A percentile compares a stretch with the other conserved stretches of the same genome.
Conservation (phyloP, 1,140 invertebrate genomes). For the Meloidogyne floridensis region DNA sequence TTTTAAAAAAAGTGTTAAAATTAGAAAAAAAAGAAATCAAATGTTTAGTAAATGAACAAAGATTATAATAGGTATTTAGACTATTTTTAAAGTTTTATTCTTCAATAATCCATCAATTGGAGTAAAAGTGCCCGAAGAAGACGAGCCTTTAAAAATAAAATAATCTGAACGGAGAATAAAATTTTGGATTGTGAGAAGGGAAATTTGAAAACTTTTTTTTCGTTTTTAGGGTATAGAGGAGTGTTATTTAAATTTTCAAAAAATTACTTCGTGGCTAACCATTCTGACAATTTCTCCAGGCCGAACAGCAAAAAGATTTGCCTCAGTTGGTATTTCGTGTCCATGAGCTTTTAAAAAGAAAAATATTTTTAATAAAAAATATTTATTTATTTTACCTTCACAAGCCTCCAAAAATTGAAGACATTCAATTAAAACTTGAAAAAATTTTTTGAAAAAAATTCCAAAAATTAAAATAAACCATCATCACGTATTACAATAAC, state of each 20-base stretch:
- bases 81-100: too few species aligned
- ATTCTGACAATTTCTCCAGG: conserved; percentile 64
- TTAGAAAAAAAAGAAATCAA: too few species aligned
- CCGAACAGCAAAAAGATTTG: conserved; percentile 80
- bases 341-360: conserved; percentile 72
- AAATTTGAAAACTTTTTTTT: too few species aligned
- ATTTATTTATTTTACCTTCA: conserved; percentile 69
- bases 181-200: too few species aligned
- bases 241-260: too few species aligned
- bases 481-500: conserved; percentile 82
- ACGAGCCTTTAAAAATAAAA: conserved; percentile 18
- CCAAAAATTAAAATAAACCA: conserved; percentile 11
- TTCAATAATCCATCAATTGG: conserved; percentile 18
- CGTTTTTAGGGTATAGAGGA: too few species aligned
- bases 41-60: too few species aligned
- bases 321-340: conserved; percentile 79
- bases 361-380: background rate
- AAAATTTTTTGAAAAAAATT: conserved; percentile 82
- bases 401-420: conserved; percentile 89
- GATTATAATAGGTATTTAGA: too few species aligned
- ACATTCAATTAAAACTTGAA: conserved; percentile 85
- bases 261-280: conserved; percentile 17
- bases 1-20: too few species aligned
- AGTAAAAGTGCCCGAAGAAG: conserved; percentile 22
- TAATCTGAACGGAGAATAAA: background rate